Conservation (phyloP, 2,113 vertebrate genomes). For the Cebidichthys violaceus region DNA sequence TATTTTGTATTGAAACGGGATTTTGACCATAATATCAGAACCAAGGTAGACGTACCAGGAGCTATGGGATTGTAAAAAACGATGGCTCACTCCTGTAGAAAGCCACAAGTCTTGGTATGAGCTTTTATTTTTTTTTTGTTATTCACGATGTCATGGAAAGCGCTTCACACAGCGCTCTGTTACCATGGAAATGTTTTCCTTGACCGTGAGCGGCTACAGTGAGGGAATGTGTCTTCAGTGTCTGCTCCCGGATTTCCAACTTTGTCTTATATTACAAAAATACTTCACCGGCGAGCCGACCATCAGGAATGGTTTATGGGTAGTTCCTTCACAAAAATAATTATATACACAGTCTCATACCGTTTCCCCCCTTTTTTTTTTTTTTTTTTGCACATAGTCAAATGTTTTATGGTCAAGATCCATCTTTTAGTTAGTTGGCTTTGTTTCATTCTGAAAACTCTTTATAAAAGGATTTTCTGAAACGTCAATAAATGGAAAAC, state of each 20-base stretch:
- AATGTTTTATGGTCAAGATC: background rate
- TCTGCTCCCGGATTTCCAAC: background rate
- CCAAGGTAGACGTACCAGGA: background rate
- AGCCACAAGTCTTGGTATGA: background rate
- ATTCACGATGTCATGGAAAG: background rate
- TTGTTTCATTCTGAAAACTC: background rate
- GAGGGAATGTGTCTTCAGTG: background rate
- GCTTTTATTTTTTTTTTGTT: background rate
- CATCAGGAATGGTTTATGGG: background rate
- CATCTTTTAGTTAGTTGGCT: background rate
- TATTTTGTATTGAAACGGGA: background rate
- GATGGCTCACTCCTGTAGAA: background rate
- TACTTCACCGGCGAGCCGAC: background rate
- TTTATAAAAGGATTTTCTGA: background rate
- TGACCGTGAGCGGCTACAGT: background rate
- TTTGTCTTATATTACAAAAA: background rate
- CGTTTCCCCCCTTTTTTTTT: too few relatives aligned
- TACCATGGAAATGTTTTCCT: background rate
- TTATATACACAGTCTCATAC: background rate
- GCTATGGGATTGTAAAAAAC: background rate
- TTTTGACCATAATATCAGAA: background rate
- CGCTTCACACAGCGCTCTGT: background rate
- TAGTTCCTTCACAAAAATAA: background rate
- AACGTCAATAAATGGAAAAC: background rate
- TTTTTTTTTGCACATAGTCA: background rate